Conservation (phyloP, 1,140 invertebrate species). For the Littorina saxatilis region DNA sequence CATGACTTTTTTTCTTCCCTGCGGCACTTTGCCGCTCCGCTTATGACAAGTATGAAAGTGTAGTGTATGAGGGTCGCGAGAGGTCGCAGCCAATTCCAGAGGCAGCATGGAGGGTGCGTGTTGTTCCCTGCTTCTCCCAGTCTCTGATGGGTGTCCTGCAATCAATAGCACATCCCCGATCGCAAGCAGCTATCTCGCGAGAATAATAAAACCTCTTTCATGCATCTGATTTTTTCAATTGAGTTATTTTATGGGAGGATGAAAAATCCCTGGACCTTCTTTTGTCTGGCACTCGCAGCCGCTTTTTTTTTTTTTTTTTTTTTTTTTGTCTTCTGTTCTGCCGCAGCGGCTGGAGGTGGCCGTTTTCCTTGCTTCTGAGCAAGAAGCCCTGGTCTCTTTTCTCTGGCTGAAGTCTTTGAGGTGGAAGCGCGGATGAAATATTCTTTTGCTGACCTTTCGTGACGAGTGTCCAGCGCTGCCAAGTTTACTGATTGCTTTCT, state of each 20-base stretch:
- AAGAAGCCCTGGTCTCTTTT: no score
- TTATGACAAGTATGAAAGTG: constrained; percentile 41
- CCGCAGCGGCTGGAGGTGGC: background rate
- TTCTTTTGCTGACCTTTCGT: constrained; percentile 26
- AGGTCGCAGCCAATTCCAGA: constrained; percentile 32
- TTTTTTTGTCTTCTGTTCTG: constrained; percentile 25
- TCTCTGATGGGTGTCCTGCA: constrained; percentile 37
- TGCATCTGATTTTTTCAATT: constrained; percentile 44
- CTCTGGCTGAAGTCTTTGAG: constrained; percentile 6
- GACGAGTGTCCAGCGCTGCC: constrained; percentile 35
- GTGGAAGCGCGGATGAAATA: constrained; percentile 13
- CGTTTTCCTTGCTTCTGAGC: no score
- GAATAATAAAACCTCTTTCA: constrained; percentile 45
- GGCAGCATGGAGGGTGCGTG: constrained; percentile 23
- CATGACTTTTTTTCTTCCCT: constrained; percentile 4
- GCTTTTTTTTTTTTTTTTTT: no score
- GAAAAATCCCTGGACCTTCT: constrained; percentile 38
- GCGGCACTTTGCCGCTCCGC: background rate
- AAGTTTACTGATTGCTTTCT: constrained; percentile 43
- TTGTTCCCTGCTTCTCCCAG: constrained; percentile 10
- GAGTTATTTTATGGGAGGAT: constrained; percentile 37
- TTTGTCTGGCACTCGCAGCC: constrained; percentile 36
- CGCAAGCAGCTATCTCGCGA: constrained; percentile 26
- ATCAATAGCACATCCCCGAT: constrained; percentile 41
- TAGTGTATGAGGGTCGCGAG: constrained; percentile 29